phyloP scores from a whole-genome alignment of 30 jellyfish, hydroid and myxozoan species.

The Aurelia coerulea region DNA sequence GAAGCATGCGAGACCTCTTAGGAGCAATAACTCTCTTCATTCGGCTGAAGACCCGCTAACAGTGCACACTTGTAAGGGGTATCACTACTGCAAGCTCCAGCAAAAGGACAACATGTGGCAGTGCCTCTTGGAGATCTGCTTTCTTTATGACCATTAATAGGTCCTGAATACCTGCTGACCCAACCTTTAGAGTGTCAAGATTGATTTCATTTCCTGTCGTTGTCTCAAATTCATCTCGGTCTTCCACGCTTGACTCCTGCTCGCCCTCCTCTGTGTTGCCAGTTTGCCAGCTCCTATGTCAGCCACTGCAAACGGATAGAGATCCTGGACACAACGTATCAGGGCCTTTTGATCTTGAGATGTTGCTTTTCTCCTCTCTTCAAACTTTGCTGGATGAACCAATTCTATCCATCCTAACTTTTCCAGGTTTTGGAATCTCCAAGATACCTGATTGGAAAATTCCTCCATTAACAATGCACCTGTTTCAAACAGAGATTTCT shows the following conservation, averaged over 20 bases:
- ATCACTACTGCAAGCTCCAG: conserved; percentile 30
- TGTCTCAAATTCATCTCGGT: neutral
- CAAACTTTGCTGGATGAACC: conserved; percentile 13
- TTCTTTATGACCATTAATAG: conserved; percentile 29
- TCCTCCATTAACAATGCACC: neutral
- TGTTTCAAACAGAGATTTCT: too few relatives aligned
- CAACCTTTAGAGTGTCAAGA: neutral
- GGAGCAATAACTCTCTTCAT: conserved; percentile 54
- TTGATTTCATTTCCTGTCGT: neutral
- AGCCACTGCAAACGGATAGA: conserved; percentile 39
- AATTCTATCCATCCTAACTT: neutral
- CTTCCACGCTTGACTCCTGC: neutral
- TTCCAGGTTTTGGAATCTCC: conserved; percentile 3
- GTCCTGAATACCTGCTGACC: conserved; percentile 39
- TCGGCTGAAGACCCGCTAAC: conserved; percentile 55
- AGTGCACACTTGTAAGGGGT: conserved; percentile 48
- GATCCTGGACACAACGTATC: too few relatives aligned
- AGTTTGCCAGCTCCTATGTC: conserved; percentile 19
- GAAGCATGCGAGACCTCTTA: conserved; percentile 44
- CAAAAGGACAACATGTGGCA: conserved; percentile 15
- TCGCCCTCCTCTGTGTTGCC: too few relatives aligned
- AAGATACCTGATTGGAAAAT: conserved; percentile 1
- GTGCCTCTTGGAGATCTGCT: conserved; percentile 27
- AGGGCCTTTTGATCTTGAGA: too few relatives aligned
- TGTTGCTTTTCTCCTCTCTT: neutral